These are phyloP conservation scores for Turdus rufiventris DNA, from an alignment of 2,113 vertebrate genomes.

Conservation along the genomic window DNA sequence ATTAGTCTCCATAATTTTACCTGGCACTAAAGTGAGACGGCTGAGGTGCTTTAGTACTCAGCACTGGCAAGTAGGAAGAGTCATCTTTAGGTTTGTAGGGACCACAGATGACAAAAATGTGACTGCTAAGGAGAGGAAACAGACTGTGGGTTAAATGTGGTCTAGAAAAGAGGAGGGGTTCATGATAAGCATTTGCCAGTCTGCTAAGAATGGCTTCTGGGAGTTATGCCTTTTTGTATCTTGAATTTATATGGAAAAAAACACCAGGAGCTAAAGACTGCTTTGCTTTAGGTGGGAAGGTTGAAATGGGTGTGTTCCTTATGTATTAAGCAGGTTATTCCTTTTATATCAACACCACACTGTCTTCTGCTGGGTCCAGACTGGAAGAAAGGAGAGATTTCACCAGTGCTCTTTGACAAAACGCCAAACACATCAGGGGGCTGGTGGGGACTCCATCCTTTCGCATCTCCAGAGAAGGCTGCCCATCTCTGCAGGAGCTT, in stretches of 20 bases:
- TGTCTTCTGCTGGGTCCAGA: background rate
- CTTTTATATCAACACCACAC: background rate
- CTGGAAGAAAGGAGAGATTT: background rate
- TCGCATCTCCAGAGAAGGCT: background rate
- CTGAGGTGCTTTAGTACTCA: background rate
- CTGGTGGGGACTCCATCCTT: background rate
- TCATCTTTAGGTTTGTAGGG: background rate
- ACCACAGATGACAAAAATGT: background rate
- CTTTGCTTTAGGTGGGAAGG: background rate
- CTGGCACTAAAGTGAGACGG: background rate
- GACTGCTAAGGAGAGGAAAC: background rate
- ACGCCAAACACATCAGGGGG: background rate
- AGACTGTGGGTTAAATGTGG: background rate
- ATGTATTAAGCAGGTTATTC: background rate
- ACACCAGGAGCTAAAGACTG: background rate
- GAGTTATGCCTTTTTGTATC: background rate
- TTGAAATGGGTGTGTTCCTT: background rate
- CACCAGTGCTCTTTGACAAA: background rate
- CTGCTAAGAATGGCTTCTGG: background rate
- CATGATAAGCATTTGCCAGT: background rate
- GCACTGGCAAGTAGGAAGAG: fast-evolving
- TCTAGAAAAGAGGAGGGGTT: background rate
- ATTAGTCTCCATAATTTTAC: background rate
- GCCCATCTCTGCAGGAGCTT: background rate
- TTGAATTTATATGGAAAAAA: background rate